Evolutionary conservation across 2,797 vertebrate species (phyloP).

Genomic region (Eutrigla gurnardus): DNA sequence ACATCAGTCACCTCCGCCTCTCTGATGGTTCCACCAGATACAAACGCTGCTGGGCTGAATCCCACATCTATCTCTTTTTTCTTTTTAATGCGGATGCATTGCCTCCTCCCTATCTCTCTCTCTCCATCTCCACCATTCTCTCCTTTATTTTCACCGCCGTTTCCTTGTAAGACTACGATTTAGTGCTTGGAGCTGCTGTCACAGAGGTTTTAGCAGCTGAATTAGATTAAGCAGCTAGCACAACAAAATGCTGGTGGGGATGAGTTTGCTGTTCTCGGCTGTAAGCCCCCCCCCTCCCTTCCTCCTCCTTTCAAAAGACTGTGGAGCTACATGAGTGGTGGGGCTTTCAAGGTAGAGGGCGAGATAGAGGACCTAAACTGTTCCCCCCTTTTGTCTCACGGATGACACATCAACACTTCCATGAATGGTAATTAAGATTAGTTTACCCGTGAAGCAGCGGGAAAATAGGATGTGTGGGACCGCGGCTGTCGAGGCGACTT

Average conservation of each 20-base stretch:
- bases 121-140: conserved; percentile 38
- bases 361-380: conserved; percentile 55
- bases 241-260: conserved; percentile 77
- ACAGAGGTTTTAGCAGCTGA: conserved; percentile 71
- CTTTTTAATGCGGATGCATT: conserved; percentile 39
- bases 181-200: conserved; percentile 66
- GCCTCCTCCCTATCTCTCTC: conserved; percentile 34
- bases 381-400: conserved; percentile 52
- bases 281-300: conserved; percentile 61
- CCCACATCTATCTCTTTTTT: conserved; percentile 44
- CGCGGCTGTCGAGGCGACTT: conserved; percentile 20
- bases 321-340: conserved; percentile 47
- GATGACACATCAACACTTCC: conserved; percentile 58
- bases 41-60: conserved; percentile 34
- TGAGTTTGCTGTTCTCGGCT: conserved; percentile 75
- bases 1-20: conserved; percentile 64
- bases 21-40: conserved; percentile 64
- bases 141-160: conserved; percentile 54
- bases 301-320: conserved; percentile 39
- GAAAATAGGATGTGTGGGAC: conserved; percentile 41
- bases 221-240: conserved; percentile 74
- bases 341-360: conserved; percentile 71
- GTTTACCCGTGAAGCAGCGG: conserved; percentile 44
- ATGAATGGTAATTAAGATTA: conserved; percentile 54
- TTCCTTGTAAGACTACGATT: conserved; percentile 63